phyloP scores from a whole-genome alignment of 2,113 vertebrate genomes.

The Toxotes jaculatrix region DNA sequence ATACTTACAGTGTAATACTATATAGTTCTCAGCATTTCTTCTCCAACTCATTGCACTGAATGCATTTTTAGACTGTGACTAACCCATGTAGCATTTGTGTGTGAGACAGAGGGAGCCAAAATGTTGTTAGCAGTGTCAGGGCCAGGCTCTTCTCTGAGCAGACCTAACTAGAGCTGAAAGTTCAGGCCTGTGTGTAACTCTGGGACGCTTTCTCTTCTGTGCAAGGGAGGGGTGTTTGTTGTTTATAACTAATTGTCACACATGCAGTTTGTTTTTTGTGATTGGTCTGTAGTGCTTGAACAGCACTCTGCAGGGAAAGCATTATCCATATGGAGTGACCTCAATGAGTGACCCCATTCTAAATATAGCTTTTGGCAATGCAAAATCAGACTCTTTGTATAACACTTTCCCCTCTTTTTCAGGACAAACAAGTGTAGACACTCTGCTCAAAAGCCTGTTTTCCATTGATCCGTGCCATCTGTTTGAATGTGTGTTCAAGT shows the following conservation, averaged over 20 bases:
- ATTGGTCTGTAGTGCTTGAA: background rate
- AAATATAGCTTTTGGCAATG: conserved; percentile 48
- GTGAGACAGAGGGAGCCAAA: background rate
- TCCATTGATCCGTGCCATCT: conserved; percentile 69
- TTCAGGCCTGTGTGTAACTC: background rate
- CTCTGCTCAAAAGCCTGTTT: conserved; percentile 54
- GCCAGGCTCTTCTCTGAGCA: background rate
- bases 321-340: conserved; percentile 40
- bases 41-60: background rate
- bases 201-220: background rate
- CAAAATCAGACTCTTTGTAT: conserved; percentile 46
- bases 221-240: background rate
- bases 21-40: background rate
- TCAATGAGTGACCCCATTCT: conserved; percentile 64
- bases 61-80: background rate
- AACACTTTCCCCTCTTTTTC: conserved; percentile 43
- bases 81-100: background rate
- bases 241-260: conserved; percentile 2
- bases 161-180: background rate
- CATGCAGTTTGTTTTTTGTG: background rate
- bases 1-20: too few relatives aligned
- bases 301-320: background rate
- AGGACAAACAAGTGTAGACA: conserved; percentile 43
- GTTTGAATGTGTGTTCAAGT: conserved; percentile 70
- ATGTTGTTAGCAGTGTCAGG: background rate